Conservation (phyloP, 2,888 invertebrate species). For the Diplazon laetatorius region DNA sequence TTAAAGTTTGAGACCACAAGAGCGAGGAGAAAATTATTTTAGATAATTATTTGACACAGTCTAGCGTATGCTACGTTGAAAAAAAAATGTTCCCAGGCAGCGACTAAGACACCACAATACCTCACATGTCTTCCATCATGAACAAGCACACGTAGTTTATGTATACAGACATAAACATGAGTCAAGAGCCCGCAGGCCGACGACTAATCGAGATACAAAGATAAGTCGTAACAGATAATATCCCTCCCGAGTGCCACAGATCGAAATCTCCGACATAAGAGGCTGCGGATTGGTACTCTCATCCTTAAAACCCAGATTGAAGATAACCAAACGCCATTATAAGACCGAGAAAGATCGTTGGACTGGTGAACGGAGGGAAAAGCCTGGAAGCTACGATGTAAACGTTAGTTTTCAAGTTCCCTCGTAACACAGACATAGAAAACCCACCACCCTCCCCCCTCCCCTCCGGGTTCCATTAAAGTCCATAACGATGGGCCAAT, state of each 20-base stretch:
- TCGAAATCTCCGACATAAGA: slow-evolving; percentile 10
- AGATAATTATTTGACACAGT: too few species aligned
- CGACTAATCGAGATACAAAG: slow-evolving; percentile 38
- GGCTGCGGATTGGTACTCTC: slow-evolving; percentile 10
- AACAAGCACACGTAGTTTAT: background rate
- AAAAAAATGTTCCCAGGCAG: too few species aligned
- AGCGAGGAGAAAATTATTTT: too few species aligned
- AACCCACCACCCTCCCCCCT: slow-evolving; percentile 29
- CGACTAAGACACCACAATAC: background rate
- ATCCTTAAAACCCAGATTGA: slow-evolving; percentile 2
- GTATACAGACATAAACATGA: background rate
- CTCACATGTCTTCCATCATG: background rate
- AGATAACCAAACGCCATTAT: background rate
- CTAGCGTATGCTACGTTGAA: too few species aligned
- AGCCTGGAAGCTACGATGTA: background rate
- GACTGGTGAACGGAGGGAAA: background rate
- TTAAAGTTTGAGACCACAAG: too few species aligned
- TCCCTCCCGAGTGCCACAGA: slow-evolving; percentile 20
- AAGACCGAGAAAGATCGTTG: background rate
- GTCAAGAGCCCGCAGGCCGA: slow-evolving; percentile 23
- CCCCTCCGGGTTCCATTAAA: slow-evolving; percentile 64
- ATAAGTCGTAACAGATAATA: slow-evolving; percentile 35
- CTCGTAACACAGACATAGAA: slow-evolving; percentile 26
- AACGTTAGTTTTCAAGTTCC: background rate
- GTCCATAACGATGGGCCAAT: slow-evolving; percentile 68